Percentiles rank a stretch among this genome's conserved stretches.
Evolutionary conservation across 2,113 vertebrate species (phyloP).

Genomic region (Toxotes chatareus): DNA sequence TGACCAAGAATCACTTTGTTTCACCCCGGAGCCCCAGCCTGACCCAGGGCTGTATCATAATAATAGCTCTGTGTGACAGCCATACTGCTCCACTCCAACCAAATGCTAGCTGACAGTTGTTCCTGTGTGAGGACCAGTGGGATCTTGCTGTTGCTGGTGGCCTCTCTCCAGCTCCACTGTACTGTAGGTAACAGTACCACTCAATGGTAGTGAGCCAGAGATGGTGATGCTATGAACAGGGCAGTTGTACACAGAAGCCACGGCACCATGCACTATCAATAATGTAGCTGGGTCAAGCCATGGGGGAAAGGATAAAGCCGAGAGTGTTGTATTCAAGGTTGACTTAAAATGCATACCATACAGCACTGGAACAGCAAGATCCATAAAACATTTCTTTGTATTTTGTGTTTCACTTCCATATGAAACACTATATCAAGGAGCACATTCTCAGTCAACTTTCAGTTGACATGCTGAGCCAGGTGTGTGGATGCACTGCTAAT

Average conservation of each 20-base stretch:
- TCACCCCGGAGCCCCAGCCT: constrained; percentile 60
- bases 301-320: constrained; percentile 23
- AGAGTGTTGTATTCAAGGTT: constrained; percentile 20
- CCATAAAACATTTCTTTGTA: constrained; percentile 12
- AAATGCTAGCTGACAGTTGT: constrained; percentile 74
- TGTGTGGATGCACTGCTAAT: constrained; percentile 47
- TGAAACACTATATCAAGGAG: not conserved
- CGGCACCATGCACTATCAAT: constrained; percentile 56
- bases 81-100: constrained; percentile 70
- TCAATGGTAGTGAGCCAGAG: constrained; percentile 37
- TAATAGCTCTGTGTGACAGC: constrained; percentile 75
- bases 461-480: constrained; percentile 55
- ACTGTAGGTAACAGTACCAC: constrained; percentile 50
- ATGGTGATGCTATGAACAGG: constrained; percentile 22
- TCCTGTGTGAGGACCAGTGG: constrained; percentile 51
- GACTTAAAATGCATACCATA: constrained; percentile 20
- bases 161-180: constrained; percentile 41
- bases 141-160: constrained; percentile 49
- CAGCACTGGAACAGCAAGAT: constrained; percentile 7
- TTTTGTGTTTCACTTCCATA: constrained; percentile 17
- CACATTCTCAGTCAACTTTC: not conserved
- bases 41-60: constrained; percentile 71
- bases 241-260: constrained; percentile 25
- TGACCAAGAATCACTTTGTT: constrained; percentile 73
- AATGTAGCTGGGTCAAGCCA: constrained; percentile 67